Evolutionary conservation across 2,888 invertebrate species (phyloP).

Genomic region (Cheilosia pagana): DNA sequence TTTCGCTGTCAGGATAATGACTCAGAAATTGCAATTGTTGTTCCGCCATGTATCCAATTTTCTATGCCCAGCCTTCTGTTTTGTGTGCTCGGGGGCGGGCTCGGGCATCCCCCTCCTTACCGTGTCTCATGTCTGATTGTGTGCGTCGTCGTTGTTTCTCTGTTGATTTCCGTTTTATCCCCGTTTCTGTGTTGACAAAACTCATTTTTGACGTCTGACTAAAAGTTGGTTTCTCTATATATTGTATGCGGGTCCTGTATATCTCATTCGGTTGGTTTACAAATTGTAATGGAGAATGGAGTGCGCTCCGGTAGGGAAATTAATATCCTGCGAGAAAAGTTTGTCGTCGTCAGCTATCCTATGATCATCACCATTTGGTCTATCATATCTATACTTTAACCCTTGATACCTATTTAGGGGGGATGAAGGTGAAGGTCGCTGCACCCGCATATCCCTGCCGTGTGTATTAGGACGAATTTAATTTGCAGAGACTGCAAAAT

Average conservation of each 20-base stretch:
- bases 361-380: slow-evolving; percentile 22
- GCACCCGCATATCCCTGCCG: slow-evolving; percentile 51
- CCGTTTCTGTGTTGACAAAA: slow-evolving; percentile 67
- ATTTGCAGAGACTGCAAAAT: slow-evolving; percentile 62
- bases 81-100: slow-evolving; percentile 51
- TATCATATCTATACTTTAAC: neutral
- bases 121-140: slow-evolving; percentile 7
- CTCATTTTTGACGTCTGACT: slow-evolving; percentile 73
- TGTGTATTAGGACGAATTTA: slow-evolving; percentile 53
- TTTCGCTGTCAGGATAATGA: slow-evolving; percentile 71
- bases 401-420: neutral
- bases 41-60: slow-evolving; percentile 61
- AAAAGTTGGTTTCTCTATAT: slow-evolving; percentile 43
- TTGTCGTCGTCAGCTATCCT: slow-evolving; percentile 55
- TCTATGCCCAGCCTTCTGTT: slow-evolving; percentile 31
- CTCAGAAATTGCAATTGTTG: slow-evolving; percentile 72
- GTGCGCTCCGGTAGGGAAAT: slow-evolving; percentile 60
- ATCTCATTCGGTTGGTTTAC: neutral
- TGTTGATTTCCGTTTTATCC: slow-evolving; percentile 45
- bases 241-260: slow-evolving; percentile 29
- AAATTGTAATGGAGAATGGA: slow-evolving; percentile 42
- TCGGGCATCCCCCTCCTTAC: too few relatives aligned
- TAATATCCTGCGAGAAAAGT: slow-evolving; percentile 71
- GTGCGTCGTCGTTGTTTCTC: slow-evolving; percentile 27
- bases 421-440: slow-evolving; percentile 67